Evolutionary conservation across 2,888 invertebrate genomes (phyloP), one percentile per base, ranked within the genome.

Genomic region (Pristionchus japonicus): DNA sequence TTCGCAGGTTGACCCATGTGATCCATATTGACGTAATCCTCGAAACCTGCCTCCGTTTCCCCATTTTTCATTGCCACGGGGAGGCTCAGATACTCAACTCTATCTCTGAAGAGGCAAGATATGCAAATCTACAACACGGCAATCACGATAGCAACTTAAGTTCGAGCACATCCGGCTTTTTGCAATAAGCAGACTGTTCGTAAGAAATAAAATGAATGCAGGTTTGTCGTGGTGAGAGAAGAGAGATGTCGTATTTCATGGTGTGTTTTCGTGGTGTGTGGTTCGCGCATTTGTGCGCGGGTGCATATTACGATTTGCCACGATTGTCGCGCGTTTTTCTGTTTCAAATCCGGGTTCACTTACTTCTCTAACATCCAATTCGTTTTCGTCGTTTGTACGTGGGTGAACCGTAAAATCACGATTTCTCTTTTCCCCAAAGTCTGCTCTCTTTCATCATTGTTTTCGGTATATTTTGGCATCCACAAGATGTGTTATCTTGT

Each of bases 11-110:
- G 49, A 13, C 52, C 82, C 82, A 82, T 82, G 49, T 49, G 82
- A 31, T 49, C 82, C 84, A 84, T 57, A 43, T 84, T 84, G 43
- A 84, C 61, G 61, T 84, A 84, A 27, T 84, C 84, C 31, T 82
- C 82, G 82, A 82, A 82, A n/a, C 82, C 82, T 15, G 49, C 82
- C 34, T 47, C 49, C 27, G 49, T 40, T 31, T 82, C 82, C 49
- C 82, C 82, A 82, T 82, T 47, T 52, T 49, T 27, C 82, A 82
- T 82, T 49, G 74, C 74, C 74, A 74, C 74, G 37, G 74, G 23
- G 74, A 23, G 40, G 40, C 74, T 23, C n/a, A 40, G 37, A 20
- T 34, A 27, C 15, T 27, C 15, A n/a, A 43, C 74, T 23, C 74
- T 40, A n/a, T 74, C 43, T 40, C 40, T 23, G n/a, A 70, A 74